Base-by-base conservation (phyloP, 2,888 invertebrate genomes). In the Craniophora ligustri region DNA sequence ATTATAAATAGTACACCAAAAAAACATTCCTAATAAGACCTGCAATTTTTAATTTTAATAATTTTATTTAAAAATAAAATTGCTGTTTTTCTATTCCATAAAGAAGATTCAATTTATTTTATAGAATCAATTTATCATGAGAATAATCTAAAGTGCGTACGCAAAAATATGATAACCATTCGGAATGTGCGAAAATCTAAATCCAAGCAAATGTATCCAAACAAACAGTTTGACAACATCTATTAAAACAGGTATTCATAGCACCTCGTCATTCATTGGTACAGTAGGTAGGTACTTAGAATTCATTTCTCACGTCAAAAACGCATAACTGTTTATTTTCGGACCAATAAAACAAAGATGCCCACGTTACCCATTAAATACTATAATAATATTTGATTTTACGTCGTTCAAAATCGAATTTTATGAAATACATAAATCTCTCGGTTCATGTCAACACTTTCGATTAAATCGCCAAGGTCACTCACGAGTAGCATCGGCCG, bases 401-500 rank as follows among this genome's bases (percentile, higher is more conserved):
- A 85, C 85, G 81, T 82, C 81, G 79, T 83, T 84, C 82, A 82
- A 79, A 72, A 85, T 81, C 79, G 81, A 83, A 82, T 83, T 84
- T 83, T 83, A 83, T 84, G 83, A 79, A 85, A 86, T 79, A 76
- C 72, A 89, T 91, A 92, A 92, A 92, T 92, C 91, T 87, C 64
- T 62, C 75, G 63, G 60, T 67, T 62, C 79, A 75, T 92, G 91
- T 92, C 92, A 92, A 86, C 92, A 90, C 91, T 85, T 92, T 91
- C 92, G 87, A 91, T 92, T 92, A 91, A 86, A 82, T 60, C 41
- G 45, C 62, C 87, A 92, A 92, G 92, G 92, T 82, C 87, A 79
- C 39, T 46, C 60, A 67, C 71, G 72, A 82, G 82, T 81, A 81
- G 82, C 75, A 85, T 67, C 80, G 81, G 72, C 76, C 64, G 79